phyloP scores from a whole-genome alignment of 2,113 vertebrate genomes.

The Prochilodus magdalenae region DNA sequence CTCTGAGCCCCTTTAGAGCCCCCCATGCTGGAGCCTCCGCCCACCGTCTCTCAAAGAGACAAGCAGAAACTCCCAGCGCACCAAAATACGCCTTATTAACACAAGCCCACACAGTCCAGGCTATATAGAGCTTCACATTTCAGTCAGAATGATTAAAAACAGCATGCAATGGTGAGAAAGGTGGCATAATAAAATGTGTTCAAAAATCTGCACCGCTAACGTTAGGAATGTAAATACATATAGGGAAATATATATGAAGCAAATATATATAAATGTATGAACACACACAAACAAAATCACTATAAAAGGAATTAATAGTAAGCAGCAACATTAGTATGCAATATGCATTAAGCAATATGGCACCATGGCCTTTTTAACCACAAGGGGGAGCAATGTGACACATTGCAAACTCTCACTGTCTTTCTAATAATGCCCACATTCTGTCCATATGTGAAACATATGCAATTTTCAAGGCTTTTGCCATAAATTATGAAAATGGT shows the following conservation, averaged over 20 bases:
- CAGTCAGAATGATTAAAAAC: not conserved
- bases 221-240: too few relatives aligned
- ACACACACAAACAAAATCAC: not conserved
- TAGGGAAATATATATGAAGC: not conserved
- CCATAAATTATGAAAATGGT: not conserved
- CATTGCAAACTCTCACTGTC: not conserved
- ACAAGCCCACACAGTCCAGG: not conserved
- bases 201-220: too few relatives aligned
- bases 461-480: not conserved
- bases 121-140: not conserved
- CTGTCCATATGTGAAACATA: not conserved
- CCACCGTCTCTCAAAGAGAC: not conserved
- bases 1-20: not conserved
- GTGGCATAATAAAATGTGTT: not conserved
- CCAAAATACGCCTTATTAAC: not conserved
- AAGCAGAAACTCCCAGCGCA: not conserved
- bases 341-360: not conserved
- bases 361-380: not conserved
- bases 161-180: not conserved
- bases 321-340: not conserved
- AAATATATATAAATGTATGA: not conserved
- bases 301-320: not conserved
- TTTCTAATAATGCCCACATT: not conserved
- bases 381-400: slow-evolving; percentile 17
- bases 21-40: slow-evolving; percentile 22